Conservation (phyloP, 64 coral and sea anemone genomes). For the Actinia tenebrosa region DNA sequence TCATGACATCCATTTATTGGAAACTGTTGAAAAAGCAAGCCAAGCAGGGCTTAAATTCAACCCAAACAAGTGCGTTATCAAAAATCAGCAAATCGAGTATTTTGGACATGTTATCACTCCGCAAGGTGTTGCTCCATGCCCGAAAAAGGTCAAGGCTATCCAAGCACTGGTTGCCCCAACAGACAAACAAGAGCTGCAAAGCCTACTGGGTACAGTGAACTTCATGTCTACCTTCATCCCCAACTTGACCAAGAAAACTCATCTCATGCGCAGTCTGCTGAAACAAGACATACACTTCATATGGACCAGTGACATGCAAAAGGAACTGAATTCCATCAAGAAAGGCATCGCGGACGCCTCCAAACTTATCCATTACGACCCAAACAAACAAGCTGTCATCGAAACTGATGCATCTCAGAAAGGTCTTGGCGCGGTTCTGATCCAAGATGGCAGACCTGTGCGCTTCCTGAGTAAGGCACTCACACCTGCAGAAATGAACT, state of each 20-base stretch:
- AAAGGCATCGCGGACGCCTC: neutral
- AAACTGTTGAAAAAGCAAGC: too few relatives aligned
- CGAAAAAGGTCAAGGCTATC: too few relatives aligned
- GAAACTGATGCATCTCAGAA: constrained; percentile 46
- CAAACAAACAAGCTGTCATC: constrained; percentile 14
- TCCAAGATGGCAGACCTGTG: constrained; percentile 24
- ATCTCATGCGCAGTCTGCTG: constrained; percentile 51
- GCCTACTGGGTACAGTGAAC: constrained; percentile 49
- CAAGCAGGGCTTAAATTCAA: too few relatives aligned
- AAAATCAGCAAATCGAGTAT: constrained; percentile 12
- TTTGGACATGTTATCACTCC: constrained; percentile 48
- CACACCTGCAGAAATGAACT: constrained; percentile 28
- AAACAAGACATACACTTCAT: constrained; percentile 43
- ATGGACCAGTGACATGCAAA: constrained; percentile 27
- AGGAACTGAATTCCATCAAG: constrained; percentile 22
- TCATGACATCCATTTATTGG: too few relatives aligned
- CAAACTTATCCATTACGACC: constrained; percentile 20
- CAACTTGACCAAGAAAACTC: constrained; percentile 39
- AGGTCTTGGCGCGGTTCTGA: constrained; percentile 25
- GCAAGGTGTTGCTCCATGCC: too few relatives aligned
- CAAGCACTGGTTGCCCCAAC: neutral
- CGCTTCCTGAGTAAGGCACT: constrained; percentile 41
- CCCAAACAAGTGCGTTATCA: neutral
- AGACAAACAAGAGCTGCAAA: constrained; percentile 52
- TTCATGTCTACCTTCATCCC: constrained; percentile 51